Evolutionary conservation across 2,888 invertebrate species (phyloP), one percentile per base, ranked within the genome.

Genomic region (Theodoxus fluviatilis): DNA sequence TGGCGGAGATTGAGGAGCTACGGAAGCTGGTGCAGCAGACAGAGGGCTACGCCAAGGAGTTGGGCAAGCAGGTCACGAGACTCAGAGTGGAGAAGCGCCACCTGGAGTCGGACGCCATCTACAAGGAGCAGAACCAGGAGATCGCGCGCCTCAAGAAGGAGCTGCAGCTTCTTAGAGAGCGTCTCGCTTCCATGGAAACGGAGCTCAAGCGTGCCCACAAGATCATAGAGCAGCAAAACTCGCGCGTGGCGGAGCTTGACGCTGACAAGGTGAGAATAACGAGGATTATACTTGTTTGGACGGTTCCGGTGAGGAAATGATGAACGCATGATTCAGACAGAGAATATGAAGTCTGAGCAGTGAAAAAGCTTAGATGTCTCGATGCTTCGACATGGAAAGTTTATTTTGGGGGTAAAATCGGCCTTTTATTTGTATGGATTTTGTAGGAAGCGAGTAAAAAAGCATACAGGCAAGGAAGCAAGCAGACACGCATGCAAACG

Each of bases 11-110:
- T 38, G 73, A 73, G 18, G 76, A 78, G 65, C 72, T 82, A 22
- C 79, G 76, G 74, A 72, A 74, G 33, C 71, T 81, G 37, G 79
- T 82, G 7, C 73, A 75, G 64, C 76, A 80, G 72, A 80, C 81
- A 1, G 79, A 81, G 71, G 77, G 76, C 18, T 80, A 78, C 66
- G 80, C 81, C 57, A 73, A 77, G 38, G 74, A 79, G 57, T 75
- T 82, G 31, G 73, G 78, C 28, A 79, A 72, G 66, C 74, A 78
- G 71, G 77, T 80, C 1, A 73, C 73, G 18, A 74, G 73, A 69
- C 73, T 81, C 15, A 75, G 73, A 52, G 73, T 73, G 40, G 78
- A 79, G 55, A 77, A 77, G 65, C 72, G 74, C 52, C 74, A 74
- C 55, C 65, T 76, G 37, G 80, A 79, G 35, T 72, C 76, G 4